Base-by-base conservation (phyloP, 2,888 invertebrate genomes). In the Bursaphelenchus okinawaensis region DNA sequence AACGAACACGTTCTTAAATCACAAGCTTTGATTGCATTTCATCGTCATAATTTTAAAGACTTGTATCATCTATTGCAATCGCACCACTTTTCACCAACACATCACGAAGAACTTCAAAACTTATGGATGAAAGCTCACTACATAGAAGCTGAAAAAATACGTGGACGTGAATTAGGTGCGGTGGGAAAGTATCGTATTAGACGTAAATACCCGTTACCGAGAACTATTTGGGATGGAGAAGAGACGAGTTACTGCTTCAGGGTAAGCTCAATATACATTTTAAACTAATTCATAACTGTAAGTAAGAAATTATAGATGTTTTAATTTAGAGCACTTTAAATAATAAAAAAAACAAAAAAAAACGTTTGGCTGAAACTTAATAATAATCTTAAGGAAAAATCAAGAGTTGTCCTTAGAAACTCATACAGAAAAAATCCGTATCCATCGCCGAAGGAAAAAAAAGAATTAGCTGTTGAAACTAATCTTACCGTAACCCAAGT, bases 211-310 rank as follows among this genome's bases (percentile, higher is more conserved):
- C 68, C 68, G 12, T 63, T 61, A 24, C 66, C 66, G 22, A 52
- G 26, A 28, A 68, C 66, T n/a, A 66, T 66, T 50, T 66, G 66
- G 66, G 58, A 98, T 83, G 98, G 96, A 8, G 96, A 98, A 52
- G 96, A 98, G 84, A 98, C 95, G n/a, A 92, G 92, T 76, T 98
- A 98, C 84, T 98, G 96, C 86, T 98, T 98, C 87, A 96, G 96
- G 77, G 87, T 74, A n/a, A 26, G 71, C n/a, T n/a, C n/a, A n/a
- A n/a, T n/a, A n/a, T n/a, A n/a, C n/a, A n/a, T n/a, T n/a, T n/a
- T n/a, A n/a, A n/a, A n/a, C n/a, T n/a, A n/a, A n/a, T n/a, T n/a
- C n/a, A n/a, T n/a, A n/a, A n/a, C n/a, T n/a, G n/a, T n/a, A n/a
- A n/a, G n/a, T n/a, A n/a, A n/a, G n/a, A n/a, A n/a, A n/a, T n/a